A percentile compares a stretch with the other conserved stretches of the same genome.
Conservation (phyloP, 2,797 vertebrate genomes). For the Gymnopithys bicolor region DNA sequence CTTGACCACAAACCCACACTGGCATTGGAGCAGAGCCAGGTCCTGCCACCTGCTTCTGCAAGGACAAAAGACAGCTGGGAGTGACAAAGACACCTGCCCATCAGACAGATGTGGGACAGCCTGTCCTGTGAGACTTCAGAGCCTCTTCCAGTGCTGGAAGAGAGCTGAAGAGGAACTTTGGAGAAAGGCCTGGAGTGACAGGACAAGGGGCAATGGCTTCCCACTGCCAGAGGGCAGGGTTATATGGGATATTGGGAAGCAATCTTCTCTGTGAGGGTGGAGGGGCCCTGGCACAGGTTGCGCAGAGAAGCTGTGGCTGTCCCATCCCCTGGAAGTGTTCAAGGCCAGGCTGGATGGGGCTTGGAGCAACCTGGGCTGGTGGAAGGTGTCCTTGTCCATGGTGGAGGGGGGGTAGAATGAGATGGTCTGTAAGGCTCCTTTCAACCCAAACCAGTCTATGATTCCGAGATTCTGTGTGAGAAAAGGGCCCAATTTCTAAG, state of each 20-base stretch:
- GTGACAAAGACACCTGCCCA: fast-evolving
- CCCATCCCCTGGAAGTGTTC: background rate
- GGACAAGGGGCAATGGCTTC: background rate
- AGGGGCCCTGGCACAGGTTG: background rate
- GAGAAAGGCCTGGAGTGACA: background rate
- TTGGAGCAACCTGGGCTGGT: background rate
- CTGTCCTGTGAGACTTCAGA: background rate
- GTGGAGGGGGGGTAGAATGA: background rate
- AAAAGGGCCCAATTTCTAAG: background rate
- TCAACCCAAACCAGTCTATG: background rate
- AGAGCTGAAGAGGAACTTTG: background rate
- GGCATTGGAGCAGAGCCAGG: background rate
- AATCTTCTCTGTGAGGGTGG: background rate
- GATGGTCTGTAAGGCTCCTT: background rate
- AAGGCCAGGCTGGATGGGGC: fast-evolving
- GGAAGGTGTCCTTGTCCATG: background rate
- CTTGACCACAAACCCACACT: background rate
- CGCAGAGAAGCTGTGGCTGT: background rate
- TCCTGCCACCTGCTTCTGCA: background rate
- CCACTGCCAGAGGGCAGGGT: background rate
- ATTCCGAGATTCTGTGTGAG: background rate
- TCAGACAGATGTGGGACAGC: background rate
- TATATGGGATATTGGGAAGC: fast-evolving
- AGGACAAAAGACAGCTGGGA: background rate
- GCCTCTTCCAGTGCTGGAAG: background rate